phyloP scores from a whole-genome alignment of 2,113 vertebrate genomes.

The Geothlypis trichas region DNA sequence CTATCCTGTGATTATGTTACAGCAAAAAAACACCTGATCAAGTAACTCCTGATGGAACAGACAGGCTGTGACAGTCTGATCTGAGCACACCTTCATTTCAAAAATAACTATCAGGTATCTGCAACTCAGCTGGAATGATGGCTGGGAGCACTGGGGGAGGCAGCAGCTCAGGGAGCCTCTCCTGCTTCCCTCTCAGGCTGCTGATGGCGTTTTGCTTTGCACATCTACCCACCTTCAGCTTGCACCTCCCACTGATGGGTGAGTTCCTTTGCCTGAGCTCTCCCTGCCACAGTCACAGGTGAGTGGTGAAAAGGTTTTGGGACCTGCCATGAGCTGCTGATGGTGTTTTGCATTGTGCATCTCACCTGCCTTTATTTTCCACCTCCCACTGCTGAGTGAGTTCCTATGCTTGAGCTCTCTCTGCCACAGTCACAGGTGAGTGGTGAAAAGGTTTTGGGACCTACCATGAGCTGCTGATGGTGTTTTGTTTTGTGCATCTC shows the following conservation, averaged over 20 bases:
- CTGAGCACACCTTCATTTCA: conserved; percentile 7
- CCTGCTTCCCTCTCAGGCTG: background rate
- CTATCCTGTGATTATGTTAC: background rate
- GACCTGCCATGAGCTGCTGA: background rate
- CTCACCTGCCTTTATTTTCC: background rate
- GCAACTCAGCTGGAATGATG: conserved; percentile 40
- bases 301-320: background rate
- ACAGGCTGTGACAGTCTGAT: conserved; percentile 23
- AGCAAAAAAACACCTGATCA: conserved; percentile 32
- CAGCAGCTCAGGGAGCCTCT: background rate
- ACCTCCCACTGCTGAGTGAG: background rate
- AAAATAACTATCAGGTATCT: conserved; percentile 4
- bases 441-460: background rate
- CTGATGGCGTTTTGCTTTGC: background rate
- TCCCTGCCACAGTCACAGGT: background rate
- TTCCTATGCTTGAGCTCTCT: background rate
- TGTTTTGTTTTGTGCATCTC: background rate
- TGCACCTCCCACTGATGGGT: background rate
- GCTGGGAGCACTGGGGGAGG: background rate
- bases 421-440: background rate
- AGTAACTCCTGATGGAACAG: conserved; percentile 20
- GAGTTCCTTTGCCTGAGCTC: background rate
- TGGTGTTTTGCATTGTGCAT: background rate
- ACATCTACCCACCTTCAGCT: background rate
- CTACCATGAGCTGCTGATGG: too few relatives aligned